Conservation (phyloP, 2,797 vertebrate genomes). For the Thamnophis elegans region DNA sequence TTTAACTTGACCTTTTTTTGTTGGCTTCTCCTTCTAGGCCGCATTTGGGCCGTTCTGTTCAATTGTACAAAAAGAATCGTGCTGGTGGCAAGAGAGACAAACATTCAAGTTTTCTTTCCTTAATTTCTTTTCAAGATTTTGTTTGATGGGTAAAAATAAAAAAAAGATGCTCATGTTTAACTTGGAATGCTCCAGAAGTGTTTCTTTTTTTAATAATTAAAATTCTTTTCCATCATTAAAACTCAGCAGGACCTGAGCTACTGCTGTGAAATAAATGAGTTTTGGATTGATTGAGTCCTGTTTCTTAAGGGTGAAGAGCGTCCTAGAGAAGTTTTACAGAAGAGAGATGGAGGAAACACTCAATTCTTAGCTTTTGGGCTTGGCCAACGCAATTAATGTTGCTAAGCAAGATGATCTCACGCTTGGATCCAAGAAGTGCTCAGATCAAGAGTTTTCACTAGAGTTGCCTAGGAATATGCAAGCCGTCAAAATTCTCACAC, state of each 20-base stretch:
- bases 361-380: conserved; percentile 32
- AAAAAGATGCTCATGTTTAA: not conserved
- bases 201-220: conserved; percentile 41
- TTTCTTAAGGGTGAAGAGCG: conserved; percentile 20
- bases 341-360: conserved; percentile 18
- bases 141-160: not conserved
- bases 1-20: not conserved
- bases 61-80: not conserved
- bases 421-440: conserved; percentile 31
- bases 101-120: not conserved
- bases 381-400: conserved; percentile 21
- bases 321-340: conserved; percentile 26
- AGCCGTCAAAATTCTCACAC: conserved; percentile 19
- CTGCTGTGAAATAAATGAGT: conserved; percentile 32
- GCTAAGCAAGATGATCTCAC: conserved; percentile 45
- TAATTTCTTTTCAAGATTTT: not conserved
- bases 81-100: not conserved
- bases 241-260: conserved; percentile 31
- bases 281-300: conserved; percentile 23
- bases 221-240: conserved; percentile 10
- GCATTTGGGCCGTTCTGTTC: not conserved
- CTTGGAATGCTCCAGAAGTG: conserved; percentile 1
- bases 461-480: conserved; percentile 23
- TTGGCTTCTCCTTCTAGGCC: not conserved
- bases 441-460: conserved; percentile 21